Evolutionary conservation across 2,797 vertebrate species (phyloP).

Genomic region (Girardinus metallicus): DNA sequence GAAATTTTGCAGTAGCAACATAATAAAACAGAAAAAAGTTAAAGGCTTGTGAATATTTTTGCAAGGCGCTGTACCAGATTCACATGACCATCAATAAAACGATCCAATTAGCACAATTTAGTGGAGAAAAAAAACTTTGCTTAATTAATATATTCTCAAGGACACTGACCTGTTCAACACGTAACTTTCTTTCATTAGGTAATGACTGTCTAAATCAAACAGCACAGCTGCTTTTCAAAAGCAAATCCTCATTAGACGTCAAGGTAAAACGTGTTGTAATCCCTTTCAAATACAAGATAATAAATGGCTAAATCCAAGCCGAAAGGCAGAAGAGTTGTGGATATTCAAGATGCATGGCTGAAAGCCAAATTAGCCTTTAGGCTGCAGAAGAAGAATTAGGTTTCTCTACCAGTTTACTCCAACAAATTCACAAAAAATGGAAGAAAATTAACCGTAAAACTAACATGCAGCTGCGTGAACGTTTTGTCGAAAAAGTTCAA

Average conservation of each 20-base stretch:
- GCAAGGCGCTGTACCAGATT: neutral
- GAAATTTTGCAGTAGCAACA: neutral
- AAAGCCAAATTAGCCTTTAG: constrained; percentile 47
- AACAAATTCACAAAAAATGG: constrained; percentile 11
- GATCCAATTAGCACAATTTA: neutral
- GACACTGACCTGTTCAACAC: constrained; percentile 7
- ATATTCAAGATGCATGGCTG: constrained; percentile 30
- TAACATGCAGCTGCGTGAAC: constrained; percentile 18
- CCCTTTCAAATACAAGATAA: constrained; percentile 27
- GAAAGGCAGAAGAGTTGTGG: constrained; percentile 42
- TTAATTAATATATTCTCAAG: constrained; percentile 7
- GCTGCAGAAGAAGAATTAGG: constrained; percentile 27
- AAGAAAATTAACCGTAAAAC: constrained; percentile 34
- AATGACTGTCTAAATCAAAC: constrained; percentile 13
- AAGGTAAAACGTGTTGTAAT: constrained; percentile 43
- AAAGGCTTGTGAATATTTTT: neutral
- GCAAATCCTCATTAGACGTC: constrained; percentile 8
- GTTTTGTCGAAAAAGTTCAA: constrained; percentile 18
- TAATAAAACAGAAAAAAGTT: neutral
- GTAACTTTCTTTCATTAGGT: constrained; percentile 12
- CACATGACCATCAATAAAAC: neutral
- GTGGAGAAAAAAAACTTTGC: neutral
- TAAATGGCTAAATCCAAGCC: constrained; percentile 33
- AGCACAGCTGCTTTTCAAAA: constrained; percentile 21
- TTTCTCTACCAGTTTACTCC: constrained; percentile 28